Conservation (phyloP, 2,888 invertebrate genomes). For the Drosophila nigricruria region DNA sequence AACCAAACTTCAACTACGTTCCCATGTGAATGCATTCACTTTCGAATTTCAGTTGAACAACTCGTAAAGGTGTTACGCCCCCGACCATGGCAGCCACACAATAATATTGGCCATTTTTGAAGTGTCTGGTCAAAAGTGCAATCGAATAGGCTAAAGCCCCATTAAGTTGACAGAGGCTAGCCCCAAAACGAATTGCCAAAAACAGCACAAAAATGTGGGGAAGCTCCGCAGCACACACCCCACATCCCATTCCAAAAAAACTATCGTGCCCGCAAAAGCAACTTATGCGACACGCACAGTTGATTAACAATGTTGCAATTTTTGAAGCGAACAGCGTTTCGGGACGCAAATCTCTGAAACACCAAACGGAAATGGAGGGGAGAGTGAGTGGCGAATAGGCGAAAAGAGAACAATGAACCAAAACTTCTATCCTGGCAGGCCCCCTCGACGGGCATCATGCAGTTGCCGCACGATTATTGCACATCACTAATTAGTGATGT, state of each 20-base stretch:
- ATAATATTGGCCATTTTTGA: slow-evolving; percentile 10
- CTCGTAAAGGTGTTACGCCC: background rate
- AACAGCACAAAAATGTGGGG: slow-evolving; percentile 2
- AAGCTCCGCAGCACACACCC: background rate
- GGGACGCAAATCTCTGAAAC: slow-evolving; percentile 37
- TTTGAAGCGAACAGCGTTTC: slow-evolving; percentile 49
- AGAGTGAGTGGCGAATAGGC: background rate
- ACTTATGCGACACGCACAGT: slow-evolving; percentile 71
- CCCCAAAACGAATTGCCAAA: slow-evolving; percentile 1
- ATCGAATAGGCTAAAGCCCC: slow-evolving; percentile 6
- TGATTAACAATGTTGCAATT: slow-evolving; percentile 76
- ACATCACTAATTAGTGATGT: slow-evolving; percentile 78
- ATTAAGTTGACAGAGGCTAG: slow-evolving; percentile 7
- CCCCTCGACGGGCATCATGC: slow-evolving; percentile 3
- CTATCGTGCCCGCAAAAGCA: slow-evolving; percentile 45
- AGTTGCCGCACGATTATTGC: slow-evolving; percentile 71
- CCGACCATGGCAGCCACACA: background rate
- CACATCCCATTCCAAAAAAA: background rate
- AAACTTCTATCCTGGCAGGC: background rate
- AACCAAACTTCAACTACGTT: background rate
- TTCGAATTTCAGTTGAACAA: background rate
- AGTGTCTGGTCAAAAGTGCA: background rate
- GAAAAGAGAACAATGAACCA: background rate
- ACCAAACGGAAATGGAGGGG: background rate
- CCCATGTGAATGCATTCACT: background rate